Conservation (phyloP, 2,113 vertebrate species). For the Apodemus speciosus region DNA sequence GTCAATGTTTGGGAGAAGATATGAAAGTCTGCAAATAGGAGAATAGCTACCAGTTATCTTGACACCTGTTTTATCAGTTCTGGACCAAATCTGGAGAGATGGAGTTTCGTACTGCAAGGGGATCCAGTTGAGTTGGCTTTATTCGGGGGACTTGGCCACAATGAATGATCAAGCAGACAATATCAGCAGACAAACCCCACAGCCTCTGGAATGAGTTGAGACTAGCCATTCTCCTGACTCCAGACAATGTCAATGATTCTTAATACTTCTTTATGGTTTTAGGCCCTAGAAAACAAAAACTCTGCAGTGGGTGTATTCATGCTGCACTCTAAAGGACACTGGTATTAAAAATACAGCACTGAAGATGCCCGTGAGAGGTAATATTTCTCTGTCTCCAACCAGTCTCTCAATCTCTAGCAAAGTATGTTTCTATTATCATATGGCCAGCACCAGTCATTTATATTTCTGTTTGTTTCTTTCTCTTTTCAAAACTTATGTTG, state of each 20-base stretch:
- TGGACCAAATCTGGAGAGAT: neutral
- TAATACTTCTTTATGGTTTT: neutral
- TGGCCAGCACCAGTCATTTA: neutral
- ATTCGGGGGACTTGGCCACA: neutral
- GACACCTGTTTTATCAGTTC: neutral
- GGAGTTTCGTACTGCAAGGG: neutral
- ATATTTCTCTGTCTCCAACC: neutral
- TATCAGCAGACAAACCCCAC: neutral
- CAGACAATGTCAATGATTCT: neutral
- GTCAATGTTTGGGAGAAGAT: slow-evolving; percentile 5
- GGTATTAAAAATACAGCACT: neutral
- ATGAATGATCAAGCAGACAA: neutral
- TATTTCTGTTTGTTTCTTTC: neutral
- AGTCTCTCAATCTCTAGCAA: neutral
- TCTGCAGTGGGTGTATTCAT: neutral
- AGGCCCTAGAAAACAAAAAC: neutral
- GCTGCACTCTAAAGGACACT: neutral
- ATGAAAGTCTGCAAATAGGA: neutral
- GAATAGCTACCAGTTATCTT: neutral
- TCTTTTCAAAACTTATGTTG: neutral
- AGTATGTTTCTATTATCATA: neutral
- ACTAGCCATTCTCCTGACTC: neutral
- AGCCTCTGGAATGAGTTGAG: neutral
- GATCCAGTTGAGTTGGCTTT: neutral
- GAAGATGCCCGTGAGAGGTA: neutral